Base-by-base conservation (phyloP, 1,140 invertebrate species). In the Pantala flavescens region DNA sequence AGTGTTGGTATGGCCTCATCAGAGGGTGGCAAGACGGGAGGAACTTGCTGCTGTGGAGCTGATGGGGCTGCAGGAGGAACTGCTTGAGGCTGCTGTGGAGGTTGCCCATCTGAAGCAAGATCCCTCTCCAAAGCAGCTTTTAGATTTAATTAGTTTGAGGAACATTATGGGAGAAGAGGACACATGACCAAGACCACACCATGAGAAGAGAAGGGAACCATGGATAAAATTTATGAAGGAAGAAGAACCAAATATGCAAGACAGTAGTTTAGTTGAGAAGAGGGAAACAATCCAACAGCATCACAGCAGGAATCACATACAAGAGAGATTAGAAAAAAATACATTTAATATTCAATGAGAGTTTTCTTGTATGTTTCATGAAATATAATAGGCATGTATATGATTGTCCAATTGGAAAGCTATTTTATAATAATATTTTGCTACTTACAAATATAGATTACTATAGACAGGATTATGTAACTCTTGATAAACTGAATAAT, bases 1-100 rank as follows among this genome's bases (percentile, higher is more conserved):
- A 94, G 83, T 0, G 91, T 90, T 10, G 92, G 91, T 72, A 94
- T 90, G 9, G 88, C 84, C 78, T 90, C 87, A 79, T 90, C 89
- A 21, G 88, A 84, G 12, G 85, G 80, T 74, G 82, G 63, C n/a
- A 63, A 63, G n/a, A 63, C 49, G 12, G 49, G 49, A 63, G 49
- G 49, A 63, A 21, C 16, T 12, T 63, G 71, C 71, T 24, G 23
- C 71, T 24, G 71, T 19, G 36, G 71, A 72, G 23, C 19, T 23
- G 36, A 42, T 24, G 14, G 71, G n/a, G 36, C 28, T 23, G 16
- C 28, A 23, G 36, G 36, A 42, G 71, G 23, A 72, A 24, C 28
- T 42, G 71, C 71, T 42, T 16, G 36, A 23, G 36, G 74, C 49
- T 74, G 75, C 43, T 74, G 75, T 19, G 36, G 23, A 23, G 71